These are phyloP conservation scores for Chymomyza caudatula DNA, from an alignment of 2,888 invertebrate genomes.

Conservation along the genomic window DNA sequence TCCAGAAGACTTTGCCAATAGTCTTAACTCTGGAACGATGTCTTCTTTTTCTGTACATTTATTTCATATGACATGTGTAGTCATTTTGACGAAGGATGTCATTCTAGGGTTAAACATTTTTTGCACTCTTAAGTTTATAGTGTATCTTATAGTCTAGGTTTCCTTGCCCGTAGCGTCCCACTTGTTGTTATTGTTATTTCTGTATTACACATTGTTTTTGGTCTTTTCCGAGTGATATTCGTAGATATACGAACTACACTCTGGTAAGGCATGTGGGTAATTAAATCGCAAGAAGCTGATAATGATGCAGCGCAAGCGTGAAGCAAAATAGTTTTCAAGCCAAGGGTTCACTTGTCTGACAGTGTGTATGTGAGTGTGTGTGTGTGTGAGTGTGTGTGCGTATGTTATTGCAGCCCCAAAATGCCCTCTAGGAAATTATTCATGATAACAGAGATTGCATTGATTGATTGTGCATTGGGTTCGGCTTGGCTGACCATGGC, in stretches of 20 bases:
- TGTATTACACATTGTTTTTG: conserved; percentile 26
- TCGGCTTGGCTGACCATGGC: conserved; percentile 8
- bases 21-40: too few relatives aligned
- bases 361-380: not conserved
- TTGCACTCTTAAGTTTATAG: too few relatives aligned
- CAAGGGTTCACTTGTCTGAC: not conserved
- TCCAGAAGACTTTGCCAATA: too few relatives aligned
- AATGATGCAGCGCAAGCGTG: conserved; percentile 42
- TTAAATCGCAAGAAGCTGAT: conserved; percentile 65
- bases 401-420: conserved; percentile 44
- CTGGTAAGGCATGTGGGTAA: conserved; percentile 48
- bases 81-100: too few relatives aligned
- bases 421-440: conserved; percentile 70
- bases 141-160: not conserved
- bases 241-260: not conserved
- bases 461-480: conserved; percentile 60
- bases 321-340: conserved; percentile 24
- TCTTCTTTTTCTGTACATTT: too few relatives aligned
- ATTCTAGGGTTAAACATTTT: too few relatives aligned
- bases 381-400: not conserved
- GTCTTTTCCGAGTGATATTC: not conserved
- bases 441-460: conserved; percentile 71
- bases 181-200: conserved; percentile 19
- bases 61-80: too few relatives aligned
- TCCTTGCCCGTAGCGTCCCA: not conserved